These are phyloP conservation scores for Apamea epomidion DNA, from an alignment of 2,888 invertebrate genomes.

Conservation along the genomic window DNA sequence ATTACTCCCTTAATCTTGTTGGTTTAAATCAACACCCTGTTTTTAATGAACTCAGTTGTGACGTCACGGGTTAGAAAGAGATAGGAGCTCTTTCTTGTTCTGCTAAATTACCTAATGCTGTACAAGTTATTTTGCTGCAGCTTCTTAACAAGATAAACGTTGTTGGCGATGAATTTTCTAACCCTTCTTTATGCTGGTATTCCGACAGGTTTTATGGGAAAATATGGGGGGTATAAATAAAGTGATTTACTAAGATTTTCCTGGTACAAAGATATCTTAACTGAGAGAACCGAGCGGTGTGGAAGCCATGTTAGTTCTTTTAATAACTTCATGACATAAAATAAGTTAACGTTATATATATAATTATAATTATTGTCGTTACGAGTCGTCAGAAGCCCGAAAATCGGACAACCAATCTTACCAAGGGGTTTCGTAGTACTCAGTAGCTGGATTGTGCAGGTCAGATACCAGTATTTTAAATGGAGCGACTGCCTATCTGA, in stretches of 20 bases:
- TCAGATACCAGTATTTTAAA: too few species aligned
- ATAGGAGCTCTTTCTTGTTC: conserved; percentile 13
- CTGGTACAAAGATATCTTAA: neutral
- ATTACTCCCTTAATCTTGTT: conserved; percentile 63
- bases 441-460: too few species aligned
- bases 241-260: conserved; percentile 19
- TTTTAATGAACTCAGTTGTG: conserved; percentile 64
- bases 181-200: conserved; percentile 20
- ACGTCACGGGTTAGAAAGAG: conserved; percentile 37
- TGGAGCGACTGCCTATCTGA: neutral
- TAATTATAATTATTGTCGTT: neutral
- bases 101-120: conserved; percentile 40
- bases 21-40: conserved; percentile 68
- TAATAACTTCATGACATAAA: neutral
- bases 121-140: conserved; percentile 17
- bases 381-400: too few species aligned
- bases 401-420: too few species aligned
- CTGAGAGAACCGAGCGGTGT: neutral
- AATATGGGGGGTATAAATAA: conserved; percentile 23
- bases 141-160: conserved; percentile 45
- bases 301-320: conserved; percentile 1
- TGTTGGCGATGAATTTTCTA: conserved; percentile 21
- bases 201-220: conserved; percentile 5
- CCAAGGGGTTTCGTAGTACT: too few species aligned
- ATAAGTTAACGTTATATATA: neutral